Base-by-base conservation (phyloP, 2,888 invertebrate genomes). In the Apeira syringaria region DNA sequence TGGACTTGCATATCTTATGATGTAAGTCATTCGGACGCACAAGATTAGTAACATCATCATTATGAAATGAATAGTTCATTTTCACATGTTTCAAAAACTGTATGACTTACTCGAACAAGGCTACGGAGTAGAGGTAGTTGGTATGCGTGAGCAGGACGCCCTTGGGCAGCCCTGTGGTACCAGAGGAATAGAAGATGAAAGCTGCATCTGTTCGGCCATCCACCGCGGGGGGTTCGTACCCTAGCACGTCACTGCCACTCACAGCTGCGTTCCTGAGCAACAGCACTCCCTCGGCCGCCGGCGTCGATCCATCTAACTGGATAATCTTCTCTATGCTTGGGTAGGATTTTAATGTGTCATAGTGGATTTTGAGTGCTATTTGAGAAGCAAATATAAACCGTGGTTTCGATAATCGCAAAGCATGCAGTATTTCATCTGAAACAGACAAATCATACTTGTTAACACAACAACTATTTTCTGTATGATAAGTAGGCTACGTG, bases 81-180 rank as follows among this genome's bases (percentile, higher is more conserved):
- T n/a, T n/a, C n/a, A n/a, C n/a, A n/a, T n/a, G 15, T 15, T 15
- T 15, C 15, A 15, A 3, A 3, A 15, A 10, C 42, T 36, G 2
- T 15, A 15, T 3, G 2, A 12, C 45, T 36, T 45, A 53, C 54
- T 53, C 50, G 20, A 47, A 50, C 13, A 27, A 39, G n/a, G 37
- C 27, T 25, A 49, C 51, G 3, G 6, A 92, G 89, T 41, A 65
- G 5, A 77, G 44, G 0, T 58, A 35, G 28, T 76, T 75, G 1
- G 68, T 35, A 61, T 94, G 94, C 0, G 93, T 92, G 18, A 95
- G 70, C 90, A 92, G 91, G 0, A 94, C 94, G 7, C 94, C 94
- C 76, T 95, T 95, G 0, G 95, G 94, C 15, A 94, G 78, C 0
- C 95, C 95, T 0, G 95, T 95, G 0, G 96, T 96, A 0, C 96